Evolutionary conservation across 2,113 vertebrate species (phyloP).

Genomic region (Onychorhynchus coronatus): DNA sequence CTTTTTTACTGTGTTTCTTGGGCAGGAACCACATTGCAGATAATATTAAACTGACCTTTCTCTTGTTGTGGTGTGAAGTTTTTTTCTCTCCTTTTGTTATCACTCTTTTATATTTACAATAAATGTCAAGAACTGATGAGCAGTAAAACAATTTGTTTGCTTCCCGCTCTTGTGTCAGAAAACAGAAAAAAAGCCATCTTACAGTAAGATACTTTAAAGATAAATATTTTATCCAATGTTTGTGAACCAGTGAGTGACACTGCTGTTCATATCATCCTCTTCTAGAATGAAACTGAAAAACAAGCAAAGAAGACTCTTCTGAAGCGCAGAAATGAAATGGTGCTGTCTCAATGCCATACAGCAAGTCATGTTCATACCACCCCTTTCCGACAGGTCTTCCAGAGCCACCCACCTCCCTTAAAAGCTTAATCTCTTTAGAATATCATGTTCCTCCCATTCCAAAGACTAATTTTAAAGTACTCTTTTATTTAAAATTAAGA

Average conservation of each 20-base stretch:
- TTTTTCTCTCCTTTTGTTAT: not conserved
- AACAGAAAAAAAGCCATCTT: not conserved
- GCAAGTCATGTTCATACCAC: not conserved
- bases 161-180: not conserved
- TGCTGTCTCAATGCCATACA: not conserved
- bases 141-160: not conserved
- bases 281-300: not conserved
- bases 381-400: not conserved
- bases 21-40: not conserved
- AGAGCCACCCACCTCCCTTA: not conserved
- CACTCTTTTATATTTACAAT: not conserved
- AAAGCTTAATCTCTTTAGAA: not conserved
- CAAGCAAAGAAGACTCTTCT: not conserved
- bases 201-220: not conserved
- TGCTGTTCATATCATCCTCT: not conserved
- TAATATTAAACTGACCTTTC: conserved; percentile 17
- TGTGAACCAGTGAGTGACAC: not conserved
- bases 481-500: not conserved
- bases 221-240: not conserved
- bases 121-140: not conserved
- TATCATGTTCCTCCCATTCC: not conserved
- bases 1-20: not conserved
- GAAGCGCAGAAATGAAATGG: not conserved
- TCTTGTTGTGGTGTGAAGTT: not conserved
- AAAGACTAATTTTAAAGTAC: not conserved